Evolutionary conservation across 2,113 vertebrate genomes (phyloP).

Genomic region (Pheucticus melanocephalus): DNA sequence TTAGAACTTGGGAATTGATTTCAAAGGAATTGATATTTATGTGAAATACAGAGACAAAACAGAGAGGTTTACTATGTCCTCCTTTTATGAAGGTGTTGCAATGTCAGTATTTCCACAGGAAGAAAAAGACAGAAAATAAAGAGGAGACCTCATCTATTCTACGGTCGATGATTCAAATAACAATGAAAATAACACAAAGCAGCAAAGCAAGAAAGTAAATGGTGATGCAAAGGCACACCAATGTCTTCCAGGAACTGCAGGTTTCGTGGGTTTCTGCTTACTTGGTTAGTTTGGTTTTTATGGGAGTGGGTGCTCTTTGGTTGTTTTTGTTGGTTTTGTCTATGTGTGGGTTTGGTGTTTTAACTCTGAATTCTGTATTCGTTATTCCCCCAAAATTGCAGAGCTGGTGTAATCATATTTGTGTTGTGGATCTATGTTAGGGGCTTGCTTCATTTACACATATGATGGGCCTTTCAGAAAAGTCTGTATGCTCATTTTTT

Average conservation of each 20-base stretch:
- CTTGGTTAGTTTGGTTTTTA: neutral
- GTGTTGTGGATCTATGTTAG: accelerated
- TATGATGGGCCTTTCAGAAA: neutral
- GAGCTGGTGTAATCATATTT: neutral
- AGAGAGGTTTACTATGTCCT: neutral
- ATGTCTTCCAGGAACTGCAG: neutral
- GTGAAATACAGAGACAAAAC: neutral
- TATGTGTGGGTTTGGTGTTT: neutral
- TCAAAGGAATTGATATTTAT: neutral
- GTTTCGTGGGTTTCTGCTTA: neutral
- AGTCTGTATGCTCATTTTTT: neutral
- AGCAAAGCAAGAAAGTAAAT: neutral
- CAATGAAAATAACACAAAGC: neutral
- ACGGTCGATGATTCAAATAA: neutral
- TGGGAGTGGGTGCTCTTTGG: accelerated
- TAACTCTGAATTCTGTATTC: neutral
- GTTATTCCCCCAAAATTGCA: neutral
- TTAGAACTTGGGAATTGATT: neutral
- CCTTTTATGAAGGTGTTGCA: neutral
- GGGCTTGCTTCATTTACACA: neutral
- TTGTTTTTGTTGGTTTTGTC: neutral
- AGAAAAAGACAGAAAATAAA: neutral
- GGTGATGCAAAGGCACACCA: neutral
- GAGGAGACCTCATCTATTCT: accelerated
- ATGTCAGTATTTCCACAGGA: neutral